Conservation (phyloP, 2,888 invertebrate genomes). For the Caenorhabditis zanzibari region DNA sequence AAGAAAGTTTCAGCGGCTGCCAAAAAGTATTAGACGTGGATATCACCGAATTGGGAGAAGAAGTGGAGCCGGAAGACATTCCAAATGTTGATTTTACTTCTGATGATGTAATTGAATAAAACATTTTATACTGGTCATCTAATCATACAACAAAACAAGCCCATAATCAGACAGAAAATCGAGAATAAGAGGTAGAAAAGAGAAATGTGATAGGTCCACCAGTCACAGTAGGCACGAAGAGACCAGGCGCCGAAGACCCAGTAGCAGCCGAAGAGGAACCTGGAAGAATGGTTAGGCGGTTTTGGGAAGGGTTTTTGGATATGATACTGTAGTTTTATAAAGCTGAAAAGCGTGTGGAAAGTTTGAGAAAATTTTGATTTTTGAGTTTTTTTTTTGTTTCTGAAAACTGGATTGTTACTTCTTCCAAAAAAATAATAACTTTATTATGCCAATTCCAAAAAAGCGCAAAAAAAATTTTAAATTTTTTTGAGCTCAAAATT, state of each 20-base stretch:
- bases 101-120: background rate
- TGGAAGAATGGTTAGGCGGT: no score
- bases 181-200: slow-evolving; percentile 39
- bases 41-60: background rate
- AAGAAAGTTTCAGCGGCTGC: background rate
- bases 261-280: slow-evolving; percentile 55
- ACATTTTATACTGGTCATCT: background rate
- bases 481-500: no score
- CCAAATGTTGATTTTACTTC: background rate
- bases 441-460: no score
- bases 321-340: background rate
- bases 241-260: slow-evolving; percentile 53
- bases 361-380: no score
- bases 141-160: slow-evolving; percentile 32
- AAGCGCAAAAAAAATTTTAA: no score
- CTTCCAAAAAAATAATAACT: no score
- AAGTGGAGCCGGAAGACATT: background rate
- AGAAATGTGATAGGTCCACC: slow-evolving; percentile 51
- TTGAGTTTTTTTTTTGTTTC: no score
- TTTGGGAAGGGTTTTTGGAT: no score
- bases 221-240: slow-evolving; percentile 49
- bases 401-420: no score
- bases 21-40: background rate
- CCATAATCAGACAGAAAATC: slow-evolving; percentile 13
- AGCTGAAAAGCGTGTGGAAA: no score